Evolutionary conservation across 2,113 vertebrate genomes (phyloP).

Genomic region (Elephas maximus): DNA sequence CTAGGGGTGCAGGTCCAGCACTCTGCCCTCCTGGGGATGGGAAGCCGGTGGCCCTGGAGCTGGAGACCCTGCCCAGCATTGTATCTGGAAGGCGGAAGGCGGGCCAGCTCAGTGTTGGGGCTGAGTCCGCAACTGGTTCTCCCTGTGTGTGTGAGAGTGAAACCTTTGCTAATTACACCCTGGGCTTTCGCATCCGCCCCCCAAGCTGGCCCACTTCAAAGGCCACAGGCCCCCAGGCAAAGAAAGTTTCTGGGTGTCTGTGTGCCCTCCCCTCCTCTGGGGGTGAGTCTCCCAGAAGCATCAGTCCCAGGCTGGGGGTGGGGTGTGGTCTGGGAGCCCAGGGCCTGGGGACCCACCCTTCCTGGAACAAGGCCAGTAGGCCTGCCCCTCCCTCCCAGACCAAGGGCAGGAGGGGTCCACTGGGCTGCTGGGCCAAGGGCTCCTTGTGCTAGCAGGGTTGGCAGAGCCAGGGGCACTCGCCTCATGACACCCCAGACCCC

Average conservation of each 20-base stretch:
- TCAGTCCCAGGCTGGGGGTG: neutral
- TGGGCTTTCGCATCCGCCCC: neutral
- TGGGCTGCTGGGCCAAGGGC: neutral
- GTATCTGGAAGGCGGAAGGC: neutral
- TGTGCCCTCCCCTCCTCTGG: neutral
- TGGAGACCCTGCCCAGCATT: neutral
- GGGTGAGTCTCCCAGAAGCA: neutral
- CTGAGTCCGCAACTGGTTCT: neutral
- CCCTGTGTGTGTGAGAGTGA: slow-evolving; percentile 41
- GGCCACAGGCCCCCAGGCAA: slow-evolving; percentile 51
- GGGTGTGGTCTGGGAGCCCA: neutral
- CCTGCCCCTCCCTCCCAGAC: neutral
- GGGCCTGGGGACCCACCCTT: neutral
- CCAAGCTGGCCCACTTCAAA: slow-evolving; percentile 66
- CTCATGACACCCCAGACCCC: neutral
- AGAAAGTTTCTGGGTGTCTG: slow-evolving; percentile 68
- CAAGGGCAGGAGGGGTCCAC: neutral
- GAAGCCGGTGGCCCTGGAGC: neutral
- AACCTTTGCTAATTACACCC: slow-evolving; percentile 48
- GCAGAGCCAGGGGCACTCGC: neutral
- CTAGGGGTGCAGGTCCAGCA: neutral
- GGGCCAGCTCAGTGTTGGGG: neutral
- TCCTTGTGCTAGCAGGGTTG: neutral
- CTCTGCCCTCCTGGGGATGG: accelerated
- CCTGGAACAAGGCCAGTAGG: neutral